phyloP scores from a whole-genome alignment of 2,888 invertebrate genomes.

The Drosophila niveifrons region DNA sequence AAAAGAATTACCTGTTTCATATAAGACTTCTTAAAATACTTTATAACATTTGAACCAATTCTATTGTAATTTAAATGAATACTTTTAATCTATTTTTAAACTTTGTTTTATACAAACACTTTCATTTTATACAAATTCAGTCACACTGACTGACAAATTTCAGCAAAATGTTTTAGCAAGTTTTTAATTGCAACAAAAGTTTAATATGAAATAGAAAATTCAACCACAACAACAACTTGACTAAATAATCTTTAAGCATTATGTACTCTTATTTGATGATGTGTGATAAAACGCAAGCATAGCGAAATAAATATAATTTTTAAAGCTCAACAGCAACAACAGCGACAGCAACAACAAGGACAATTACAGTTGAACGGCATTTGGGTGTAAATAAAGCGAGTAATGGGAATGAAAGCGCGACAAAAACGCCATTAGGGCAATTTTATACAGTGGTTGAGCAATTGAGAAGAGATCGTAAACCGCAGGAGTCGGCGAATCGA shows the following conservation, averaged over 20 bases:
- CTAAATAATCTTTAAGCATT: background rate
- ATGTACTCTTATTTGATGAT: background rate
- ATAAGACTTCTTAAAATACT: too few species aligned
- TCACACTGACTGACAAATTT: too few species aligned
- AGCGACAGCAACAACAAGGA: too few species aligned
- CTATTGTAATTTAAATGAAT: too few species aligned
- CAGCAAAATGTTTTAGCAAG: background rate
- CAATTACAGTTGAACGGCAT: slow-evolving; percentile 12
- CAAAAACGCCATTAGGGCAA: slow-evolving; percentile 6
- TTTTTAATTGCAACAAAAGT: background rate
- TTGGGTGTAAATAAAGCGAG: slow-evolving; percentile 16
- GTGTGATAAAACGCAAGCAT: slow-evolving; percentile 1
- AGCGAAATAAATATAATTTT: slow-evolving; percentile 7
- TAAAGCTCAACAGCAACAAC: background rate
- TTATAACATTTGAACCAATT: too few species aligned
- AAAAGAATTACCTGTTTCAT: too few species aligned
- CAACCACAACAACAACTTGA: background rate
- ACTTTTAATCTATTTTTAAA: too few species aligned
- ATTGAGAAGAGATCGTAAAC: slow-evolving; percentile 29
- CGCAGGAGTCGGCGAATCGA: slow-evolving; percentile 22
- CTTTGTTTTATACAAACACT: too few species aligned
- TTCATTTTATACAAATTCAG: too few species aligned
- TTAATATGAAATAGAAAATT: background rate
- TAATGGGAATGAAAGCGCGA: slow-evolving; percentile 10
- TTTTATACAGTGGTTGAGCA: slow-evolving; percentile 16